Conservation (phyloP, 2,888 invertebrate genomes). For the Coremacera marginata region DNA sequence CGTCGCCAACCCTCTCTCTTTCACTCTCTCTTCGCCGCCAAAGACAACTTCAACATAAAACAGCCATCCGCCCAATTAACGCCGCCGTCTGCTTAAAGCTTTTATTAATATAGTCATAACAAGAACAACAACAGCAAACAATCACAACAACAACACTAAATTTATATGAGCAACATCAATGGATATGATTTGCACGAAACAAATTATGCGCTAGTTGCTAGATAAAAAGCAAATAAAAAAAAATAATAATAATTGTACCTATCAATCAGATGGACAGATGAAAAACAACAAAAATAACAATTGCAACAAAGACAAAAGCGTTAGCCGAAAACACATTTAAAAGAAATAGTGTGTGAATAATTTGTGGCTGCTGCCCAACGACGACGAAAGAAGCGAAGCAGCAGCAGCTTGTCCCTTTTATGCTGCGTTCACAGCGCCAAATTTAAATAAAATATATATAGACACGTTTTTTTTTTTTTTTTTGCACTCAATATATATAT, state of each 20-base stretch:
- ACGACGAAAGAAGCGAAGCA: neutral
- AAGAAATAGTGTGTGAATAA: neutral
- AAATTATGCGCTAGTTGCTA: neutral
- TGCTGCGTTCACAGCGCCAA: neutral
- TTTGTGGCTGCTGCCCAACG: neutral
- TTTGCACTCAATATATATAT: neutral
- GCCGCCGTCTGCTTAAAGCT: constrained; percentile 13
- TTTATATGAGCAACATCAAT: neutral
- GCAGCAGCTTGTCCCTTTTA: neutral
- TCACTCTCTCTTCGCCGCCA: too few relatives aligned
- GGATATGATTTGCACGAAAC: constrained; percentile 4
- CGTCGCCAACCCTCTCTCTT: too few relatives aligned
- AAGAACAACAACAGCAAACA: neutral
- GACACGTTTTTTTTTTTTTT: too few relatives aligned
- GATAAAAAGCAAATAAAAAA: constrained; percentile 1
- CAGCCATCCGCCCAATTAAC: constrained; percentile 13
- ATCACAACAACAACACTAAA: neutral
- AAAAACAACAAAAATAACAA: neutral
- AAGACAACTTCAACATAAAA: neutral
- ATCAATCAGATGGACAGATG: constrained; percentile 2
- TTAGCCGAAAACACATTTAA: neutral
- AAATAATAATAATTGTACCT: neutral
- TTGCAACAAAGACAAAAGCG: neutral
- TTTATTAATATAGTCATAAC: constrained; percentile 9
- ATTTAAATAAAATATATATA: neutral